These are phyloP conservation scores for Hormaphis cornu DNA, from an alignment of 1,140 invertebrate species.

Conservation along the genomic window DNA sequence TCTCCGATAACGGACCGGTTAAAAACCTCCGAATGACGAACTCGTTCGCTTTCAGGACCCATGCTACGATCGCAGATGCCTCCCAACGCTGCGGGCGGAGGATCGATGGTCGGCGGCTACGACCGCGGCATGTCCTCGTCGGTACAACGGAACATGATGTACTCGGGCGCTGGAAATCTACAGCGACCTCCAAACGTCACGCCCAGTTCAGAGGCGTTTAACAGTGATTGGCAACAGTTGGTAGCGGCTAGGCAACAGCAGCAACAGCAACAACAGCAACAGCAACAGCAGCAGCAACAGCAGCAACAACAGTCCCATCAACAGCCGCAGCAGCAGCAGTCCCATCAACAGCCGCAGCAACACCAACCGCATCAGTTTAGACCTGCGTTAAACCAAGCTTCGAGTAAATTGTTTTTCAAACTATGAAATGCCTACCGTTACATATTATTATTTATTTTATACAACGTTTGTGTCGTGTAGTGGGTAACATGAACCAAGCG, in stretches of 20 bases:
- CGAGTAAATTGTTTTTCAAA: slow-evolving; percentile 10
- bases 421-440: background rate
- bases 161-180: background rate
- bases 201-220: slow-evolving; percentile 18
- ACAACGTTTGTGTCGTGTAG: background rate
- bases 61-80: slow-evolving; percentile 23
- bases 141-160: background rate
- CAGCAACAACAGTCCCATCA: background rate
- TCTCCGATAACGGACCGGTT: too few relatives aligned
- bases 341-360: background rate
- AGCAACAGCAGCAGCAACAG: background rate
- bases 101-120: background rate
- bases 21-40: too few relatives aligned
- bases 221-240: slow-evolving; percentile 26
- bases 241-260: slow-evolving; percentile 23
- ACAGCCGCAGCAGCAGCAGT: background rate
- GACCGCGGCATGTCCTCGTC: slow-evolving; percentile 7
- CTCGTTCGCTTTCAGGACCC: slow-evolving; percentile 10
- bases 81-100: slow-evolving; percentile 8
- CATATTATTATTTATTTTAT: background rate
- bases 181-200: slow-evolving; percentile 25
- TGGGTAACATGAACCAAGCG: slow-evolving; percentile 2
- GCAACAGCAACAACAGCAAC: slow-evolving; percentile 2
- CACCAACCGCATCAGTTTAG: slow-evolving; percentile 11
- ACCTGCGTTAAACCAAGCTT: background rate